Evolutionary conservation across 2,888 invertebrate genomes (phyloP).

Genomic region (Elegia similella): DNA sequence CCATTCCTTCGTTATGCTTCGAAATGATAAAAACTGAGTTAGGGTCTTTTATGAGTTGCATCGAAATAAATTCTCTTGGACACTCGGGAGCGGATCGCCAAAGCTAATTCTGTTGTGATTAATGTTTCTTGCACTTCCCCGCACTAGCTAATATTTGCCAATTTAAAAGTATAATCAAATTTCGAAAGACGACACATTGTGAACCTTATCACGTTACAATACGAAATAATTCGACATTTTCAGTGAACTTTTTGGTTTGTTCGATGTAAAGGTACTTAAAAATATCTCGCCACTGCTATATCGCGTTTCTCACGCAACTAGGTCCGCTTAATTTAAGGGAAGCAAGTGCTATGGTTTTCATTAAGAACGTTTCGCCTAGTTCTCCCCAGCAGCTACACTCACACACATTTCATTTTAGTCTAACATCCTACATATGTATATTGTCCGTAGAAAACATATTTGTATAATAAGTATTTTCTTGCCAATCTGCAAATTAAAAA

Average conservation of each 20-base stretch:
- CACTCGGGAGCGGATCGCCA: slow-evolving; percentile 77
- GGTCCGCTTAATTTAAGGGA: slow-evolving; percentile 62
- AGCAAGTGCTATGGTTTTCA: slow-evolving; percentile 54
- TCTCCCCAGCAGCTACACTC: too few species aligned
- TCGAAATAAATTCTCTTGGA: slow-evolving; percentile 72
- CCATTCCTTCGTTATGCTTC: background rate
- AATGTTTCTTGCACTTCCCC: slow-evolving; percentile 75
- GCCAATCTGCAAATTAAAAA: too few species aligned
- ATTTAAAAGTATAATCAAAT: slow-evolving; percentile 28
- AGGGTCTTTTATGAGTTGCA: slow-evolving; percentile 34
- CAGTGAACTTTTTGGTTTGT: slow-evolving; percentile 21
- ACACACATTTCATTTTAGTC: too few species aligned
- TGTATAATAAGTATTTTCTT: too few species aligned
- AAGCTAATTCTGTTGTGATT: slow-evolving; percentile 81
- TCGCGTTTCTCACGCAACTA: slow-evolving; percentile 80
- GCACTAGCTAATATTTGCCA: slow-evolving; percentile 51
- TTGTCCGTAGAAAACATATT: too few species aligned
- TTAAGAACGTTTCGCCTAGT: background rate
- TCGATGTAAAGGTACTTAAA: slow-evolving; percentile 46
- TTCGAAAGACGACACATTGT: slow-evolving; percentile 28
- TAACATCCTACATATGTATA: too few species aligned
- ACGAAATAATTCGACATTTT: slow-evolving; percentile 15
- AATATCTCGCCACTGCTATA: slow-evolving; percentile 65
- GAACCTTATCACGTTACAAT: slow-evolving; percentile 34
- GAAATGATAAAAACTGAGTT: slow-evolving; percentile 29